phyloP scores from a whole-genome alignment of 37 sponge, comb jelly and placozoan species.

The Cladorhizidae sp. region DNA sequence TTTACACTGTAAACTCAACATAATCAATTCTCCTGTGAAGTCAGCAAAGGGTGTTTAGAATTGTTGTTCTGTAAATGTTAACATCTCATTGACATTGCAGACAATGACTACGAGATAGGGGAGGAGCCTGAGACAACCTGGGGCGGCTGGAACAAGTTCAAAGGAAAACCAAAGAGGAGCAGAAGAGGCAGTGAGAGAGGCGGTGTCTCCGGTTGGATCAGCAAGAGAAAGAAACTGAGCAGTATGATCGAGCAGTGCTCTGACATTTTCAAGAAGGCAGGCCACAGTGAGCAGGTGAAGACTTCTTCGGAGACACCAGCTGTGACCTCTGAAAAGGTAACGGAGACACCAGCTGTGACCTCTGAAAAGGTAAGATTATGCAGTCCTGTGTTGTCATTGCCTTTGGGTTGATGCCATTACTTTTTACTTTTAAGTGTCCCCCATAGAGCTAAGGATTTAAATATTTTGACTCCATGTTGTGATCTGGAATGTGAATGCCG shows the following conservation, averaged over 20 bases:
- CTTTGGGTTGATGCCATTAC: no score
- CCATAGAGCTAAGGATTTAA: no score
- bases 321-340: background rate
- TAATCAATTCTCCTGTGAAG: no score
- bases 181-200: background rate
- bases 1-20: no score
- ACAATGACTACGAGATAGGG: slow-evolving; percentile 56
- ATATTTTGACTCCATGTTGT: no score
- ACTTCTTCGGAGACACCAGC: background rate
- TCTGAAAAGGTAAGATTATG: background rate
- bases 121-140: slow-evolving; percentile 29
- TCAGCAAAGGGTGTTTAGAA: no score
- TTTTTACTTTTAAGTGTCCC: no score
- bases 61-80: no score
- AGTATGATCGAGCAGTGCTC: slow-evolving; percentile 16
- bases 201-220: slow-evolving; percentile 14
- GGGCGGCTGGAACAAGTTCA: slow-evolving; percentile 17
- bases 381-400: no score
- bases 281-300: background rate
- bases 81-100: slow-evolving; percentile 13
- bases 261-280: slow-evolving; percentile 9
- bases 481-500: no score
- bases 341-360: background rate
- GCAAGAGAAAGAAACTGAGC: slow-evolving; percentile 41
- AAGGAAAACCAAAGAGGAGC: background rate